Conservation (phyloP, 2,888 invertebrate genomes). For the Elgonia sp. region DNA sequence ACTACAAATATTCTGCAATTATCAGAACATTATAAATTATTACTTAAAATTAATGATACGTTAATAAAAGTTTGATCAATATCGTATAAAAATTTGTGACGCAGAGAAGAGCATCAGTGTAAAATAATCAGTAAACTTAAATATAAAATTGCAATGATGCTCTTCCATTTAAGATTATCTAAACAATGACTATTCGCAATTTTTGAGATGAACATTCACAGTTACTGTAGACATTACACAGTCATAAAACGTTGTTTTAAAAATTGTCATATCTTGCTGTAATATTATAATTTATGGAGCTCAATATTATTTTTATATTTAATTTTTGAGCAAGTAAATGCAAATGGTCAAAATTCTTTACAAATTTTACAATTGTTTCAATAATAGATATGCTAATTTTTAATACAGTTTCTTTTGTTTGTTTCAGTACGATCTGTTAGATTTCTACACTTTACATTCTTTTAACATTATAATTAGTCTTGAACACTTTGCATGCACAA, state of each 20-base stretch:
- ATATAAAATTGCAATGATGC: no score
- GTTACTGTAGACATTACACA: not conserved
- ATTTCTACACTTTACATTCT: slow-evolving; percentile 12
- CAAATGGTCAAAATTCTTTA: not conserved
- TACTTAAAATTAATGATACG: no score
- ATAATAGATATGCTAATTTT: not conserved
- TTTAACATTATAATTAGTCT: slow-evolving; percentile 7
- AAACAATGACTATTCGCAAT: slow-evolving; percentile 43
- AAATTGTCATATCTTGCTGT: not conserved
- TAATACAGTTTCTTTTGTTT: slow-evolving; percentile 7
- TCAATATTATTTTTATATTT: not conserved
- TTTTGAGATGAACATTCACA: not conserved
- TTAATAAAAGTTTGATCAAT: no score
- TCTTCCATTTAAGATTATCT: no score
- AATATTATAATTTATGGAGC: not conserved
- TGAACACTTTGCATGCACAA: slow-evolving; percentile 6
- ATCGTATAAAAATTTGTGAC: no score
- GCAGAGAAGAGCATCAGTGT: no score
- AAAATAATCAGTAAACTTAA: no score
- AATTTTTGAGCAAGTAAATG: not conserved
- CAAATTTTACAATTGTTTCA: not conserved
- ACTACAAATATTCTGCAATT: not conserved
- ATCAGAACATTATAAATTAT: not conserved
- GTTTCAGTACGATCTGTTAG: not conserved
- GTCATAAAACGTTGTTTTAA: not conserved